Base-by-base conservation (phyloP, 23 tunicate species). In the Ascidia mentula region DNA sequence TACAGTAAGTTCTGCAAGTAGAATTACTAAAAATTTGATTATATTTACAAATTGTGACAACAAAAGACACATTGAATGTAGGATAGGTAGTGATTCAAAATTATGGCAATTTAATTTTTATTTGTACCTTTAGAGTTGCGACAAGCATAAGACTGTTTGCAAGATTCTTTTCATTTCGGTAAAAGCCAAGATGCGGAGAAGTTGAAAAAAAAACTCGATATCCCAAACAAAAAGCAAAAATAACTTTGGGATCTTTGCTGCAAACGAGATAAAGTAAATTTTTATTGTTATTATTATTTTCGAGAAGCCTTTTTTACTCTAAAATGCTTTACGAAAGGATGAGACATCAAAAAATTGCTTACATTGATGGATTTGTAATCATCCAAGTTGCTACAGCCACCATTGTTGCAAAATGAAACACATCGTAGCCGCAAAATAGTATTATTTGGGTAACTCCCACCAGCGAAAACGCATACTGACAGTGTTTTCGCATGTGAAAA, bases 91-190 rank as follows among this genome's bases (percentile, higher is more conserved):
- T n/a, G n/a, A n/a, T n/a, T n/a, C n/a, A n/a, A n/a, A n/a, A n/a
- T n/a, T n/a, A n/a, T n/a, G n/a, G n/a, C n/a, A n/a, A n/a, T n/a
- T n/a, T n/a, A n/a, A n/a, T n/a, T n/a, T n/a, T n/a, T n/a, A n/a
- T n/a, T n/a, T n/a, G 24, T 18, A 80, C 84, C 65, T 80, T 80
- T n/a, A 80, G 28, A 7, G 84, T 70, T 32, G 65, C 38, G 70
- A 80, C 42, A 80, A 80, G 72, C 77, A 80, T 80, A 9, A 74
- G 40, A 20, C 76, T 74, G 40, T 80, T 80, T 39, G 84, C 84
- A 9, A 80, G 33, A 38, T 80, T 80, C 60, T 39, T 38, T 71
- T 80, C 84, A 35, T 80, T 76, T 38, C 84, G 26, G 33, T 74
- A 45, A 28, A 80, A 80, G 8, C 84, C 84, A 31, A 80, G 22